phyloP scores from a whole-genome alignment of 2,113 vertebrate species.

The Gyps fulvus region DNA sequence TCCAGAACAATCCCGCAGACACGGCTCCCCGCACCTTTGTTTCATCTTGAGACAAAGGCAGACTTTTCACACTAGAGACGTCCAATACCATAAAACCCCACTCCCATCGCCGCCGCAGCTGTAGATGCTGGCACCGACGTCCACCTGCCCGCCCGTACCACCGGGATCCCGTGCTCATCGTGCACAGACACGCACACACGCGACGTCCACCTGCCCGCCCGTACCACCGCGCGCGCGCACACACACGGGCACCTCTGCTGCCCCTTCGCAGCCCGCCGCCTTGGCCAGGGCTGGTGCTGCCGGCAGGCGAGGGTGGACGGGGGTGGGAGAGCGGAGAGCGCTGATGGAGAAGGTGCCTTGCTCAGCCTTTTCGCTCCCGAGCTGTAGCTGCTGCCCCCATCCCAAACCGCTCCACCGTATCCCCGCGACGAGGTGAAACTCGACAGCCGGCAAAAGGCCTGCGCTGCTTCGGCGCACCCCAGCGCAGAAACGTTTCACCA shows the following conservation, averaged over 20 bases:
- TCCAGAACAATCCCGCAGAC: not conserved
- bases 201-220: fast-evolving
- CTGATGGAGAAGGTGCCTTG: not conserved
- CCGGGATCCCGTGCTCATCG: fast-evolving
- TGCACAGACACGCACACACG: not conserved
- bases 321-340: fast-evolving
- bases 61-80: not conserved
- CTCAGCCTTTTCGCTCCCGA: fast-evolving
- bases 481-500: not conserved
- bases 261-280: not conserved
- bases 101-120: not conserved
- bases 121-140: fast-evolving
- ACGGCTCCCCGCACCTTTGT: not conserved
- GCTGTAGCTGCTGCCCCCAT: not conserved
- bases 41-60: not conserved
- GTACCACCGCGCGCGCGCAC: fast-evolving
- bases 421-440: not conserved
- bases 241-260: not conserved
- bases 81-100: not conserved
- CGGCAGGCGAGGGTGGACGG: not conserved
- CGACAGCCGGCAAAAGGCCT: not conserved
- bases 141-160: not conserved
- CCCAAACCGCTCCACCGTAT: not conserved
- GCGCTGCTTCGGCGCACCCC: fast-evolving
- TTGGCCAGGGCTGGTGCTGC: not conserved